phyloP scores from a whole-genome alignment of 2,888 invertebrate species.

The Megalurothrips usitatus region DNA sequence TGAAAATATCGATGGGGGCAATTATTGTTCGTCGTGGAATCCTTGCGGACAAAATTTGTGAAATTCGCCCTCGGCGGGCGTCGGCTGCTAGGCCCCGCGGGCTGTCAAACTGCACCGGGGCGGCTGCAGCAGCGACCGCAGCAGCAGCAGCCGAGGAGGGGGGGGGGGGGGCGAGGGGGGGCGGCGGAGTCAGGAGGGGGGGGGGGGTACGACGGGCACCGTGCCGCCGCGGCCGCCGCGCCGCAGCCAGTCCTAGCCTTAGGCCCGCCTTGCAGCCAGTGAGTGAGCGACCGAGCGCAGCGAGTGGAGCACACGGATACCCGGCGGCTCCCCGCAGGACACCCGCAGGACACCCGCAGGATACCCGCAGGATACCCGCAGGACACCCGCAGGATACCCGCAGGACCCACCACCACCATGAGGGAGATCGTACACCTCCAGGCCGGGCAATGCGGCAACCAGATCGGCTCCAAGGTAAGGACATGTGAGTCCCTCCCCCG shows the following conservation, averaged over 20 bases:
- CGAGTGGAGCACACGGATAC: too few species aligned
- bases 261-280: not conserved
- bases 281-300: too few species aligned
- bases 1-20: too few species aligned
- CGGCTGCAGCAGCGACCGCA: too few species aligned
- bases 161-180: not conserved
- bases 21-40: too few species aligned
- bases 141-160: not conserved
- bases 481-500: too few species aligned
- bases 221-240: not conserved
- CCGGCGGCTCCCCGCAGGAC: not conserved
- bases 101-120: not conserved
- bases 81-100: not conserved
- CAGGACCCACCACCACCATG: conserved; percentile 44
- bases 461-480: conserved; percentile 57
- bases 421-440: conserved; percentile 60
- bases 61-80: too few species aligned
- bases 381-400: not conserved
- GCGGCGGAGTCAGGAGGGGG: not conserved
- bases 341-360: not conserved
- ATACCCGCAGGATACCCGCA: not conserved
- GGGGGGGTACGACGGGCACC: not conserved
- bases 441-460: conserved; percentile 60
- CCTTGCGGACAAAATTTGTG: too few species aligned
- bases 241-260: not conserved